Evolutionary conservation across 1,140 invertebrate species (phyloP), one percentile per base, ranked within the genome.

Genomic region (Drosophila neocordata): DNA sequence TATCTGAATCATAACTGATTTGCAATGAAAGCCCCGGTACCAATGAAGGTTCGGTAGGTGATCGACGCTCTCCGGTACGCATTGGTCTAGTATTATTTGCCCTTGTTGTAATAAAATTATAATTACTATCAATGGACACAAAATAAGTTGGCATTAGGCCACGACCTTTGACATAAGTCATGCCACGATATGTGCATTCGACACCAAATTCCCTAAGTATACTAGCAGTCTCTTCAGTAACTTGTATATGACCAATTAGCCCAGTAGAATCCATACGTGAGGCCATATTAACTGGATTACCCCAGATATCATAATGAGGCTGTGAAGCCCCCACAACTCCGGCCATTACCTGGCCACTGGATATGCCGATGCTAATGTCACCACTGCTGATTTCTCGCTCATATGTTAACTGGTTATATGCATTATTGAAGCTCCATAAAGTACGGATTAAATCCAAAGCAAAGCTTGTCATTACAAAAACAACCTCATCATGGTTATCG

Each of bases 211-310:
- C 27, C 61, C 94, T 91, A 6, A 97, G 92, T 18, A 96, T 93
- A 9, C 92, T 79, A 0, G 96, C 96, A 0, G 96, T 96, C 27
- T 95, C 93, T 87, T 95, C 94, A 2, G 96, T 95, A 0, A 96
- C 94, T 89, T 97, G 96, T 79, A 98, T 97, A 88, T 94, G 93
- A 37, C 95, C 96, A 12, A 94, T 92, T 68, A 94, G 90, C 18
- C 97, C 97, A 0, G 95, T 96, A 0, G 95, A 96, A 76, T 98
- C 97, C 96, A 98, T 98, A 69, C 98, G 93, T 4, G 97, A 98
- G 0, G 97, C 97, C 93, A 99, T 96, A 92, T 99, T 99, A 0
- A 98, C 97, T 1, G 97, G 95, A 92, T 98, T 96, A 0, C 97
- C 97, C 97, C 97, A 98, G 77, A 98, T 97, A 91, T 98, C 91